Conservation (phyloP, 2,113 vertebrate genomes). For the Nicator chloris region DNA sequence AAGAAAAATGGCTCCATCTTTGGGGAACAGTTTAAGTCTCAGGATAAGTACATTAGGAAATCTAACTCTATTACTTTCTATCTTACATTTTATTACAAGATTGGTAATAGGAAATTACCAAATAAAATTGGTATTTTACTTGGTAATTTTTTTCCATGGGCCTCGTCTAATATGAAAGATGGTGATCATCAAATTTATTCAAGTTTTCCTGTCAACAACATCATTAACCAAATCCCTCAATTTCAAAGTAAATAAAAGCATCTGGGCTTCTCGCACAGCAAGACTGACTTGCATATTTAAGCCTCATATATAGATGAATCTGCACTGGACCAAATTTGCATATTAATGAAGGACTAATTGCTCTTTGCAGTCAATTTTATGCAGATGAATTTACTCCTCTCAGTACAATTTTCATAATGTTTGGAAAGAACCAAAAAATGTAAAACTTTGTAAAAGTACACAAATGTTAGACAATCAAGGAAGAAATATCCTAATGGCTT, state of each 20-base stretch:
- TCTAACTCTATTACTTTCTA: conserved; percentile 60
- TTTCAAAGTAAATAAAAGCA: conserved; percentile 80
- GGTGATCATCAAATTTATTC: conserved; percentile 71
- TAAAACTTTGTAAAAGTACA: conserved; percentile 50
- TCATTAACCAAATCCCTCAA: conserved; percentile 71
- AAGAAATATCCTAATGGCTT: conserved; percentile 56
- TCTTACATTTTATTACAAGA: conserved; percentile 63
- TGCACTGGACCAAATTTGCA: conserved; percentile 73
- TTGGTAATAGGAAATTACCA: conserved; percentile 63
- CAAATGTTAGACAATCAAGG: conserved; percentile 49
- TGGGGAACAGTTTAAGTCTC: conserved; percentile 50
- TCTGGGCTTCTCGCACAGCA: conserved; percentile 67
- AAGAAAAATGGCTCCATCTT: conserved; percentile 58
- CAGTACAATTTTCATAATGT: conserved; percentile 69
- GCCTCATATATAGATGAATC: conserved; percentile 67
- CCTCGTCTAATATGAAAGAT: conserved; percentile 67
- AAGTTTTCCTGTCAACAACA: conserved; percentile 74
- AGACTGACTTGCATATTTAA: conserved; percentile 72
- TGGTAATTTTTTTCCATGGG: conserved; percentile 47
- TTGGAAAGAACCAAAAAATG: conserved; percentile 58
- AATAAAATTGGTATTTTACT: conserved; percentile 62
- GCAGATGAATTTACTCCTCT: conserved; percentile 73
- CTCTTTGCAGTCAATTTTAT: conserved; percentile 74
- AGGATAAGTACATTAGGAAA: conserved; percentile 53
- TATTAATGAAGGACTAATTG: conserved; percentile 80